phyloP scores from a whole-genome alignment of 2,888 invertebrate genomes.

The Eustalomyia histrio region DNA sequence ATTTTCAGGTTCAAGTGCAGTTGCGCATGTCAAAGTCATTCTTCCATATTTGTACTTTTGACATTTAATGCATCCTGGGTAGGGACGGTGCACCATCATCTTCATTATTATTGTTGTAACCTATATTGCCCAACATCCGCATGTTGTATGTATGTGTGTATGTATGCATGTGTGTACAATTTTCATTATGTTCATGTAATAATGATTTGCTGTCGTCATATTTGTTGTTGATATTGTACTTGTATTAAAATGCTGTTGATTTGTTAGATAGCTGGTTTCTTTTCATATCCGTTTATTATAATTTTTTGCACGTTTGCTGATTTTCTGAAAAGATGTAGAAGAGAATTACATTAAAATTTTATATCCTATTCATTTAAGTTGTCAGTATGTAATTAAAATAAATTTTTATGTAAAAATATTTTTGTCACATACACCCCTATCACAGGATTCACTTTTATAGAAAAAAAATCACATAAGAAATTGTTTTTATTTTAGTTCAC shows the following conservation, averaged over 20 bases:
- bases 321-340: constrained; percentile 10
- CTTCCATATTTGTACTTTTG: constrained; percentile 61
- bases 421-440: no score
- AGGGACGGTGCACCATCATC: constrained; percentile 33
- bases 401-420: no score
- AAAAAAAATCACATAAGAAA: no score
- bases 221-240: neutral
- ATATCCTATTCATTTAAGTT: no score
- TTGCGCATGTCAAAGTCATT: constrained; percentile 75
- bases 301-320: neutral
- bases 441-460: no score
- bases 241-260: neutral
- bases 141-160: neutral
- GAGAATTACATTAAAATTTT: no score
- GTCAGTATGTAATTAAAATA: no score
- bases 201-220: constrained; percentile 33
- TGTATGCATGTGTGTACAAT: neutral
- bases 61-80: constrained; percentile 59
- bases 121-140: constrained; percentile 7
- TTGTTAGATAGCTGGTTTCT: neutral
- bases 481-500: no score
- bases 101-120: constrained; percentile 5
- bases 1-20: constrained; percentile 79
- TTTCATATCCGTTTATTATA: neutral
- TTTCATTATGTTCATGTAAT: constrained; percentile 11